Base-by-base conservation (phyloP, 35 echinoderm and acorn worm species). In the Ptychodera flava region DNA sequence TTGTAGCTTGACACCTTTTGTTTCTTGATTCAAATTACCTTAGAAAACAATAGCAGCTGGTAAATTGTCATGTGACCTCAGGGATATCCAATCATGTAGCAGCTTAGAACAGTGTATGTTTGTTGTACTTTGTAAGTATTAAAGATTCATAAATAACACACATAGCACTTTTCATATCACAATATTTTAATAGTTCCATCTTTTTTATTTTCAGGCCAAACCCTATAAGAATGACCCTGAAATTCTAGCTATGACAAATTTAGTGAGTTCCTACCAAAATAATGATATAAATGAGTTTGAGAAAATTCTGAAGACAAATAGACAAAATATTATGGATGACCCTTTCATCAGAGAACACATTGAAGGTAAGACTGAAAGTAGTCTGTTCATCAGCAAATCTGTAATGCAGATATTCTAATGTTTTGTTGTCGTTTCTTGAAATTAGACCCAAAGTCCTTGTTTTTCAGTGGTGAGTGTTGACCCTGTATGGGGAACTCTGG, bases 271-370 rank as follows among this genome's bases (percentile, higher is more conserved):
- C 16, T 98, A 98, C 88, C 95, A 98, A 90, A 98, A 98, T 86
- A 98, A 98, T 37, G 95, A 98, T 85, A 98, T 98, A 81, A 98
- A 91, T 45, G 95, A 98, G 82, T 98, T 98, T 98, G 95, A 98
- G 90, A 98, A 98, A 76, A 98, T 98, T 53, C 86, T 98, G 16
- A 98, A 98, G 90, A 92, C 87, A 31, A 98, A 98, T 82, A 85
- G 95, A 85, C 93, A 94, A 85, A 98, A 94, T 53, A 98, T 98
- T 35, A 98, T 98, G 95, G 95, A 98, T 82, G 95, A 98, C 78
- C 90, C 90, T 28, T 98, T 98, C 85, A 98, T 98, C 81, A 98
- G 95, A 86, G 95, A 98, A 90, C 95, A 98, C 86, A 98, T 98
- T 86, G 95, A 98, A 98, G 95, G 95, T 98, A 88, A 82, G 89